Percentiles rank a stretch among this genome's conserved stretches.
These are phyloP conservation scores for Rotaria magnacalcarata DNA, from an alignment of 2,888 invertebrate genomes.

Conservation along the genomic window DNA sequence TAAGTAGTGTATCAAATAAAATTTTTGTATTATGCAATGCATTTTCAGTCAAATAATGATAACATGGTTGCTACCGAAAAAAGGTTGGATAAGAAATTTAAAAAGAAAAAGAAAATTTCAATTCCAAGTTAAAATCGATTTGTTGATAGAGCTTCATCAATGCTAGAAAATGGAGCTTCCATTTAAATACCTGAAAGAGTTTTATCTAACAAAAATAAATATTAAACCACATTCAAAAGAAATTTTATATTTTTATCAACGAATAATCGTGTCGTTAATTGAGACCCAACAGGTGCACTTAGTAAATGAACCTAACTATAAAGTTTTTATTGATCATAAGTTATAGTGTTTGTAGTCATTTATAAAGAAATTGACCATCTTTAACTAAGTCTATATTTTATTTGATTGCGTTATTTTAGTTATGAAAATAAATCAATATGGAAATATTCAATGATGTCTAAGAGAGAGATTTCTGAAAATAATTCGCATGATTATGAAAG, in stretches of 20 bases:
- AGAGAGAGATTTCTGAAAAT: constrained; percentile 39
- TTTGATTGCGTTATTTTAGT: constrained; percentile 26
- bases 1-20: neutral
- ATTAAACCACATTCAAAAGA: neutral
- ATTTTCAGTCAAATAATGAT: neutral
- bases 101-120: too few relatives aligned
- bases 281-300: constrained; percentile 30
- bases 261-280: constrained; percentile 4
- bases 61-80: constrained; percentile 34
- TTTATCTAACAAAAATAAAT: neutral
- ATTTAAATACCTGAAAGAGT: constrained; percentile 32
- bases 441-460: neutral
- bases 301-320: constrained; percentile 41
- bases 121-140: neutral
- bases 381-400: constrained; percentile 38
- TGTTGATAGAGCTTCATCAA: constrained; percentile 37
- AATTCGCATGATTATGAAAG: constrained; percentile 22
- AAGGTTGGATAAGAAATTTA: neutral
- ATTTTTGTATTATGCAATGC: neutral
- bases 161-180: constrained; percentile 44
- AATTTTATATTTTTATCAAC: neutral
- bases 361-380: constrained; percentile 11
- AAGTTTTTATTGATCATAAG: constrained; percentile 13
- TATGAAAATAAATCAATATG: constrained; percentile 42
- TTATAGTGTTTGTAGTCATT: constrained; percentile 17